phyloP scores from a whole-genome alignment of 2,888 invertebrate genomes.

The Brenthis ino region DNA sequence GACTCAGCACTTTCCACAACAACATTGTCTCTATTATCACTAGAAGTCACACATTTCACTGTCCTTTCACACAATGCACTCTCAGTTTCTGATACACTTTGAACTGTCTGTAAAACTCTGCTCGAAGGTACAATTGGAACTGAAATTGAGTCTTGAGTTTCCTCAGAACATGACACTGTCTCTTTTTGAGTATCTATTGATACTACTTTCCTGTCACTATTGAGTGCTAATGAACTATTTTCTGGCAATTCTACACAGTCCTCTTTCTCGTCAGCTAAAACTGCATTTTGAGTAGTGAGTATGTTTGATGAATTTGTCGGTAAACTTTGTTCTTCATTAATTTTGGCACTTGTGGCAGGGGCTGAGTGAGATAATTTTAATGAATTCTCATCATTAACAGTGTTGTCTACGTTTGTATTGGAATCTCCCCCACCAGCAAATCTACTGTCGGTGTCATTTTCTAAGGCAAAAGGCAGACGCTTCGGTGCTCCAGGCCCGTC shows the following conservation, averaged over 20 bases:
- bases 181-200: slow-evolving; percentile 38
- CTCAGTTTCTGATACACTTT: slow-evolving; percentile 56
- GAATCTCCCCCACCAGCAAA: slow-evolving; percentile 36
- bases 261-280: slow-evolving; percentile 43
- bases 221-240: slow-evolving; percentile 49
- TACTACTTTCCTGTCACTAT: slow-evolving; percentile 41
- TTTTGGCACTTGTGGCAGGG: slow-evolving; percentile 51
- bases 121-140: slow-evolving; percentile 56
- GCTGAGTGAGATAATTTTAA: slow-evolving; percentile 38
- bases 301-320: slow-evolving; percentile 39
- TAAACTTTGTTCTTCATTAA: slow-evolving; percentile 46
- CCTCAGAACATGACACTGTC: slow-evolving; percentile 41
- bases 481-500: slow-evolving; percentile 75
- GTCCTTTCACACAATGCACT: slow-evolving; percentile 65
- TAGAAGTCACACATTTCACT: slow-evolving; percentile 72
- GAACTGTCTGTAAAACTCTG: slow-evolving; percentile 59
- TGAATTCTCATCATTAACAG: slow-evolving; percentile 28
- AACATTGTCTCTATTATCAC: slow-evolving; percentile 72
- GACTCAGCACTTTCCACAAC: slow-evolving; percentile 76
- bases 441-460: slow-evolving; percentile 40
- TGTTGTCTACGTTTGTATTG: slow-evolving; percentile 24
- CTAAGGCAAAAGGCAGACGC: slow-evolving; percentile 53
- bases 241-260: slow-evolving; percentile 47
- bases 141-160: slow-evolving; percentile 36
- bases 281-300: slow-evolving; percentile 41